Evolutionary conservation across 92 coral and sea anemone genomes (phyloP).

Genomic region (Muricea muricata): DNA sequence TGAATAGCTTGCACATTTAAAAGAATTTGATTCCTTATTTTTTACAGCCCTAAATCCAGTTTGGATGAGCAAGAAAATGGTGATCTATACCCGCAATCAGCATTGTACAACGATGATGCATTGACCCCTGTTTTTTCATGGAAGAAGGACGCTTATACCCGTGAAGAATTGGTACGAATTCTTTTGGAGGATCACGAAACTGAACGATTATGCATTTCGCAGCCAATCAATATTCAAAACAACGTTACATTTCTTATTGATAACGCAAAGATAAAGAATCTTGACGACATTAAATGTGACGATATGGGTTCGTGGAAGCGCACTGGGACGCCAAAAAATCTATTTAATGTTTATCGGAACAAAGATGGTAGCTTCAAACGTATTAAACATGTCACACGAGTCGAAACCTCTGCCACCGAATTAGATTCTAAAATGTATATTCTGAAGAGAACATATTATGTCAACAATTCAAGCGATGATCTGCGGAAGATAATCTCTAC

Average conservation of each 20-base stretch:
- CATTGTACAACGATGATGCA: no score
- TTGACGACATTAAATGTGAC: slow-evolving; percentile 5
- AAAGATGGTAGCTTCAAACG: background rate
- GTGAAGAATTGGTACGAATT: slow-evolving; percentile 1
- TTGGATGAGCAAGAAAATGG: no score
- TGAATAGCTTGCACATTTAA: background rate
- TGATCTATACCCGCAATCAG: background rate
- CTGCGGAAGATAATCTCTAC: no score
- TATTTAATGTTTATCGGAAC: background rate
- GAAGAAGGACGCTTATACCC: no score
- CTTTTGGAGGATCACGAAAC: background rate
- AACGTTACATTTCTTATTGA: no score
- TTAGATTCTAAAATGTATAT: no score
- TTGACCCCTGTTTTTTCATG: background rate
- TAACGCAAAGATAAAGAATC: no score
- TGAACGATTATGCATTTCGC: background rate
- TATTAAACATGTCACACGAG: no score
- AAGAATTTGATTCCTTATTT: background rate
- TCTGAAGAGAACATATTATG: no score
- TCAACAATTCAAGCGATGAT: no score
- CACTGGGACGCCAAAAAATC: background rate
- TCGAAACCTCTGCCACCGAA: no score
- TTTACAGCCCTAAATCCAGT: background rate
- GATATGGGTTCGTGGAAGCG: slow-evolving; percentile 1
- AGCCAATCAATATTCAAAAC: no score